phyloP scores from a whole-genome alignment of 2,113 vertebrate genomes.

The Prinia subflava region DNA sequence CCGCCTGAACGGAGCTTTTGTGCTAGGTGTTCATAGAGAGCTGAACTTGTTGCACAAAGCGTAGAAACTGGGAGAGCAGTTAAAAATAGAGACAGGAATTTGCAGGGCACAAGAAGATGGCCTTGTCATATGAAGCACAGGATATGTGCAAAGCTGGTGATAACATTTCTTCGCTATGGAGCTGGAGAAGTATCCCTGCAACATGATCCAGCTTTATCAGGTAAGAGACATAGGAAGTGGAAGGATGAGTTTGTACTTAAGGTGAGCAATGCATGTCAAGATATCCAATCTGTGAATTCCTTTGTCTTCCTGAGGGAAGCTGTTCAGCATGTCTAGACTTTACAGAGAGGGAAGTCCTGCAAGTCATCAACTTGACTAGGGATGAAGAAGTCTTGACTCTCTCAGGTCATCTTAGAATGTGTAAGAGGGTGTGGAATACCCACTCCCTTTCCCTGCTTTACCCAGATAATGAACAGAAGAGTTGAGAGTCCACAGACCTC shows the following conservation, averaged over 20 bases:
- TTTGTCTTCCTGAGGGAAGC: not conserved
- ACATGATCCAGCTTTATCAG: rapidly evolving
- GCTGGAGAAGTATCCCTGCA: not conserved
- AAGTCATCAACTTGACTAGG: not conserved
- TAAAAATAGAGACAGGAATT: not conserved
- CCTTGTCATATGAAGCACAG: not conserved
- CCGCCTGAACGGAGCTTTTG: not conserved
- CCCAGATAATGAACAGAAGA: not conserved
- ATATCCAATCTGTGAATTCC: not conserved
- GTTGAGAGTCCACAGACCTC: not conserved
- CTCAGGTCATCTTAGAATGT: not conserved
- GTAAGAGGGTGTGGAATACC: not conserved
- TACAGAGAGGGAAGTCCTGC: not conserved
- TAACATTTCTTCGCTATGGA: not conserved
- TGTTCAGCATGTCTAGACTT: not conserved
- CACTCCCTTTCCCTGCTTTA: not conserved
- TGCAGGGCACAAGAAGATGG: not conserved
- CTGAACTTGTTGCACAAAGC: rapidly evolving
- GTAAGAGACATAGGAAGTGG: not conserved
- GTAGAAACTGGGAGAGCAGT: not conserved
- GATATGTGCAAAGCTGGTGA: not conserved
- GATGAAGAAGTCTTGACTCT: not conserved
- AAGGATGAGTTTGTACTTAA: not conserved
- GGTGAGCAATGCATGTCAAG: not conserved
- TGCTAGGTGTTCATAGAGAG: not conserved